These are phyloP conservation scores for Romanogobio albipinnatus DNA, from an alignment of 2,113 vertebrate genomes.

Conservation along the genomic window DNA sequence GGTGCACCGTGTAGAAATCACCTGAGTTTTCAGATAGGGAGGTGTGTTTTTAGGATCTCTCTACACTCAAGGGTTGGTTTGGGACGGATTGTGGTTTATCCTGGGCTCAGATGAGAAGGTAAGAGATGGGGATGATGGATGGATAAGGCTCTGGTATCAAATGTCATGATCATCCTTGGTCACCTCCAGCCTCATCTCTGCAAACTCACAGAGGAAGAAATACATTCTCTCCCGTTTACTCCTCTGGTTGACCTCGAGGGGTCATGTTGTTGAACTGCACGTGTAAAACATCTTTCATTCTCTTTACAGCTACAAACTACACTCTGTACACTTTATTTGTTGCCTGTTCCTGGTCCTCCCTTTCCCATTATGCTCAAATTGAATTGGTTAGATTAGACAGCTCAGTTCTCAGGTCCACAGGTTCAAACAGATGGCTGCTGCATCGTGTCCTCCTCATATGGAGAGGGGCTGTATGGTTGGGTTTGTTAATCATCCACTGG, in stretches of 20 bases:
- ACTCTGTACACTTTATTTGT: constrained; percentile 60
- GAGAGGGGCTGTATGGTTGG: constrained; percentile 55
- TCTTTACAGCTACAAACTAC: constrained; percentile 53
- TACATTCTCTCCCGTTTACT: constrained; percentile 36
- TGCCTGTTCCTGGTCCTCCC: constrained; percentile 55
- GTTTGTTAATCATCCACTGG: constrained; percentile 72
- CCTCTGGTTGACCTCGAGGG: constrained; percentile 41
- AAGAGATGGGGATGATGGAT: constrained; percentile 46
- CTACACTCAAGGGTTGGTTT: constrained; percentile 6
- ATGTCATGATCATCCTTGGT: constrained; percentile 72
- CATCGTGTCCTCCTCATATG: constrained; percentile 56
- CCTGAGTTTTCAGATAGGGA: constrained; percentile 86
- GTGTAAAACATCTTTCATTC: constrained; percentile 53
- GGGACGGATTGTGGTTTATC: constrained; percentile 47
- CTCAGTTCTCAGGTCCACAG: constrained; percentile 68
- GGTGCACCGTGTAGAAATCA: constrained; percentile 81
- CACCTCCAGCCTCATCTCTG: constrained; percentile 57
- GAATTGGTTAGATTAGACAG: constrained; percentile 64
- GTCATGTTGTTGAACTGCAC: constrained; percentile 63
- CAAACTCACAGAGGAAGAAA: constrained; percentile 46
- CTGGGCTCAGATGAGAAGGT: constrained; percentile 54
- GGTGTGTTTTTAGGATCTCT: constrained; percentile 8
- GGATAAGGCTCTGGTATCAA: constrained; percentile 76
- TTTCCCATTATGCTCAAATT: constrained; percentile 63
- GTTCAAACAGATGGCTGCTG: constrained; percentile 67